Conservation (phyloP, 2,888 invertebrate genomes). For the Stegana nigrithorax region DNA sequence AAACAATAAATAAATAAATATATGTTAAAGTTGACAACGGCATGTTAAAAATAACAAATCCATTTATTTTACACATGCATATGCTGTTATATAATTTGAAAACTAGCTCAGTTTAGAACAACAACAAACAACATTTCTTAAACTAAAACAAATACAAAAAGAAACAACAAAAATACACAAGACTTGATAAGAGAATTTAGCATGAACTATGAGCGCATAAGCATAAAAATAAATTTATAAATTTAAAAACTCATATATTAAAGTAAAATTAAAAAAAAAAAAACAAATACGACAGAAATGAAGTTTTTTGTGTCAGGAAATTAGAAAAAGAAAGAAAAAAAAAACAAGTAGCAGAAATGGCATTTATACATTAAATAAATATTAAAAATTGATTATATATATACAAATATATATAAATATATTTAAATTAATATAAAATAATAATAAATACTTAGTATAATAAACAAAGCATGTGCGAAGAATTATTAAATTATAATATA, state of each 20-base stretch:
- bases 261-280: slow-evolving; percentile 32
- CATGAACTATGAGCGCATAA: slow-evolving; percentile 16
- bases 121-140: slow-evolving; percentile 28
- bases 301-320: slow-evolving; percentile 29
- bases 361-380: background rate
- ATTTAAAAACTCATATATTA: background rate
- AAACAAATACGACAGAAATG: slow-evolving; percentile 20
- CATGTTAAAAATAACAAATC: no score
- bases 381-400: slow-evolving; percentile 20
- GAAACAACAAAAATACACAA: slow-evolving; percentile 37
- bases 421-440: slow-evolving; percentile 29
- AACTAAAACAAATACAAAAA: no score
- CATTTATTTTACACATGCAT: no score
- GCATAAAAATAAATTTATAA: no score
- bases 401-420: slow-evolving; percentile 28
- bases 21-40: no score
- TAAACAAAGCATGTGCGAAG: slow-evolving; percentile 27
- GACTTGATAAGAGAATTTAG: slow-evolving; percentile 46
- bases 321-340: slow-evolving; percentile 18
- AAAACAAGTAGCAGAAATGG: slow-evolving; percentile 13
- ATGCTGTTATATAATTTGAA: no score
- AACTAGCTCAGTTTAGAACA: no score
- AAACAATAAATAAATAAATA: slow-evolving; percentile 32
- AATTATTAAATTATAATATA: slow-evolving; percentile 25
- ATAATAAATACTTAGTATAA: slow-evolving; percentile 1